Evolutionary conservation across 2,888 invertebrate genomes (phyloP), one percentile per base, ranked within the genome.

Genomic region (Drosophila austrosaltans): DNA sequence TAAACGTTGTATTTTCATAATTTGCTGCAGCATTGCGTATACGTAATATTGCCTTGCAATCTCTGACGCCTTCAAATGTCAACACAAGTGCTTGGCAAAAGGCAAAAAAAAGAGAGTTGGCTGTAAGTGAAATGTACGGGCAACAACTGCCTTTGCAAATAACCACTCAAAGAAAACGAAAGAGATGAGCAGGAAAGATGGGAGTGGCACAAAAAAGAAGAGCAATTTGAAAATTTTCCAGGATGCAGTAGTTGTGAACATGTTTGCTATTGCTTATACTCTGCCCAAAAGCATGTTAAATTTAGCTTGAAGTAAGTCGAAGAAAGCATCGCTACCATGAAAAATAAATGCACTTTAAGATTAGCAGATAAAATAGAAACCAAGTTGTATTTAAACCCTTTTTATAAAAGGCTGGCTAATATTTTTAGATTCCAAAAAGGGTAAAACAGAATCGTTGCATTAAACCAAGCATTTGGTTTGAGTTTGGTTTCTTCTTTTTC

Each of bases 41-140:
- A 72, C 81, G 82, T 75, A 62, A 32, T 39, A 65, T 10, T 58
- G 6, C 48, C 48, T 48, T 48, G 48, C 48, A 48, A 62, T 40
- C 66, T 42, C 6, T 1, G 63, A 20, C 40, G 30, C 10, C 75
- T 74, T 78, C 64, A 87, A 76, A 75, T 82, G 79, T 84, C 85
- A 79, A 79, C 62, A 69, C 70, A 84, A 75, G 74, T 22, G 48
- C 48, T 25, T 8, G 74, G 82, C 72, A 75, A 39, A 6, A 36
- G 66, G 67, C 25, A 12, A 72, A 73, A 78, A 10, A 36, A 36
- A 36, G 3, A 36, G 7, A 10, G 5, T 72, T 76, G 87, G 67
- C 68, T 76, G 56, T 67, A 70, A 76, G 74, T 78, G 62, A 74
- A 87, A 80, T 72, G 79, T 76, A 71, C 67, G 78, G 81, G 63